Percentiles rank a stretch among this genome's conserved stretches.
Evolutionary conservation across 2,113 vertebrate genomes (phyloP).

Genomic region (Eira barbara): DNA sequence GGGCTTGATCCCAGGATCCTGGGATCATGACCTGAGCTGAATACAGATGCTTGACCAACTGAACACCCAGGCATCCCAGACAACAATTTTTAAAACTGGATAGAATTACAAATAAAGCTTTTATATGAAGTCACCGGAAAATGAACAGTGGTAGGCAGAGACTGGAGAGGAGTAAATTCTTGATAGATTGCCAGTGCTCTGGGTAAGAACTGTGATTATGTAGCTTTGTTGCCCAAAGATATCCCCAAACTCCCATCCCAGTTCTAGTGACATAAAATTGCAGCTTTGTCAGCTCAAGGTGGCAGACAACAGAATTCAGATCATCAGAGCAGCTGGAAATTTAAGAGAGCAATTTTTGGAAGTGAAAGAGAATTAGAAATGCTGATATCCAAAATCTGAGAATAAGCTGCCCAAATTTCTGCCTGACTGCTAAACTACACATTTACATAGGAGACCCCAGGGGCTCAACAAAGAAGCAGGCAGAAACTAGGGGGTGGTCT

Average conservation of each 20-base stretch:
- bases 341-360: neutral
- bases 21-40: neutral
- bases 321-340: neutral
- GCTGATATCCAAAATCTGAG: neutral
- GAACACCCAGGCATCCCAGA: neutral
- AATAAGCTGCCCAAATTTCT: neutral
- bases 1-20: neutral
- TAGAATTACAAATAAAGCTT: neutral
- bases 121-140: neutral
- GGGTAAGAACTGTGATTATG: neutral
- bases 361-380: neutral
- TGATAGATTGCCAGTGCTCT: neutral
- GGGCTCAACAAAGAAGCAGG: neutral
- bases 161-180: neutral
- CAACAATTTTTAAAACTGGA: neutral
- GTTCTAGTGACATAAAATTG: conserved; percentile 19
- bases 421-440: neutral
- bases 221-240: neutral
- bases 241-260: neutral
- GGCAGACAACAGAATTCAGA: neutral
- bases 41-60: neutral
- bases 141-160: neutral
- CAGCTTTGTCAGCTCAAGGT: neutral
- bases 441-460: neutral
- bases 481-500: neutral